phyloP scores from a whole-genome alignment of 2,888 invertebrate species.

The Hypolimnas misippus region DNA sequence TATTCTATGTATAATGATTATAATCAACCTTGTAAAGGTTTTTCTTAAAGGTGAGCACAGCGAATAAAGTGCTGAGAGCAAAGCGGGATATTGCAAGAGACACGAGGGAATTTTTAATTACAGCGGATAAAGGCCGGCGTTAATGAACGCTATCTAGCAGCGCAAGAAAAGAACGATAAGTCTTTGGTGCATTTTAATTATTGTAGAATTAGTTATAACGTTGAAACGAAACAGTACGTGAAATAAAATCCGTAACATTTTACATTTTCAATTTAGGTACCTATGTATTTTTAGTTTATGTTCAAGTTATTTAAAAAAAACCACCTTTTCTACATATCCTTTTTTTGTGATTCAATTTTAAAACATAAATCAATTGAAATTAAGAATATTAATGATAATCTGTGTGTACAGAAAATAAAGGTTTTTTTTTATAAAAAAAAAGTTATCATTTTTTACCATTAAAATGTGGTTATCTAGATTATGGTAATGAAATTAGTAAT shows the following conservation, averaged over 20 bases:
- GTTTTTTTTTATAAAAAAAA: too few species aligned
- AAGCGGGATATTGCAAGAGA: slow-evolving; percentile 16
- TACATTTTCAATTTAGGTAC: background rate
- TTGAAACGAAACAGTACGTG: slow-evolving; percentile 36
- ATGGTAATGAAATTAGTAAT: too few species aligned
- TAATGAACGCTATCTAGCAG: slow-evolving; percentile 26
- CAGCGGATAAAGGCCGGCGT: slow-evolving; percentile 16
- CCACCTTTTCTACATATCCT: too few species aligned
- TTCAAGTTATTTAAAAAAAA: too few species aligned
- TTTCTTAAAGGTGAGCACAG: slow-evolving; percentile 7
- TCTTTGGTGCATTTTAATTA: slow-evolving; percentile 16
- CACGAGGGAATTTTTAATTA: slow-evolving; percentile 27
- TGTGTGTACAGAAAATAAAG: too few species aligned
- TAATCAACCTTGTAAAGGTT: slow-evolving; percentile 8
- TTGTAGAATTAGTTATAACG: slow-evolving; percentile 16
- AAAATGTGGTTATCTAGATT: too few species aligned
- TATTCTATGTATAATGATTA: background rate
- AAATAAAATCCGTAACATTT: slow-evolving; percentile 11
- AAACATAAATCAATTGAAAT: too few species aligned
- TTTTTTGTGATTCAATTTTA: too few species aligned
- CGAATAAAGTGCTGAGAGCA: slow-evolving; percentile 15
- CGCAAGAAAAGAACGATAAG: slow-evolving; percentile 22
- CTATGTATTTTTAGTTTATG: too few species aligned
- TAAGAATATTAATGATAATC: too few species aligned
- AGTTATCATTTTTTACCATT: too few species aligned